phyloP scores from a whole-genome alignment of 2,888 invertebrate species.

The Oscheius sp. region DNA sequence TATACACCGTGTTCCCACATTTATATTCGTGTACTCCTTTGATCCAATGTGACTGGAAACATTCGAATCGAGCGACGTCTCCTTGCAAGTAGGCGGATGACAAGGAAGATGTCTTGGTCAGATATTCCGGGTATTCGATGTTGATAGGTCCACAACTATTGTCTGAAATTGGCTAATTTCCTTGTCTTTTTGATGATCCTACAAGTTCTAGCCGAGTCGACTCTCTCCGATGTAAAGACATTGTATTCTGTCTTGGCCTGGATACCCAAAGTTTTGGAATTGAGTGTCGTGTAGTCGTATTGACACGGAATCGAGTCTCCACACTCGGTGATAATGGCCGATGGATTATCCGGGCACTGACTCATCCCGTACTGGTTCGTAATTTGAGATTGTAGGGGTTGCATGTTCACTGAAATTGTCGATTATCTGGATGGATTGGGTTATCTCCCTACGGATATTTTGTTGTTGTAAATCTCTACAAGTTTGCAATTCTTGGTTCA shows the following conservation, averaged over 20 bases:
- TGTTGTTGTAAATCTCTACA: slow-evolving; percentile 64
- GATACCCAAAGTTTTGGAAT: slow-evolving; percentile 61
- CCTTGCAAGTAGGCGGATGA: slow-evolving; percentile 58
- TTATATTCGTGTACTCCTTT: slow-evolving; percentile 61
- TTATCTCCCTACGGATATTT: slow-evolving; percentile 38
- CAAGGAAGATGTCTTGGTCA: slow-evolving; percentile 64
- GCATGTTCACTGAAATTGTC: slow-evolving; percentile 60
- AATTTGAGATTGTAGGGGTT: slow-evolving; percentile 65
- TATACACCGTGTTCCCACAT: slow-evolving; percentile 40
- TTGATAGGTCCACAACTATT: slow-evolving; percentile 72
- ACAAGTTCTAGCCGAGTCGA: slow-evolving; percentile 66
- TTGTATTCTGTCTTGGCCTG: slow-evolving; percentile 57
- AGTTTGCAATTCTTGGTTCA: slow-evolving; percentile 64
- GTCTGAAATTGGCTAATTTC: slow-evolving; percentile 50
- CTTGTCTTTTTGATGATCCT: slow-evolving; percentile 27
- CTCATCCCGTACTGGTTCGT: slow-evolving; percentile 60
- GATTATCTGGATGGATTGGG: not conserved
- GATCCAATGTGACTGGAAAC: slow-evolving; percentile 66
- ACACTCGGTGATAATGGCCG: slow-evolving; percentile 60
- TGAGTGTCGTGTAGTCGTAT: slow-evolving; percentile 65
- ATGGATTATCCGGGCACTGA: slow-evolving; percentile 71
- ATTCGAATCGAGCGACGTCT: slow-evolving; percentile 63
- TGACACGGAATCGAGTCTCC: slow-evolving; percentile 61
- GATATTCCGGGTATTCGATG: slow-evolving; percentile 70
- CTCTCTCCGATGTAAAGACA: slow-evolving; percentile 61